Percentiles rank a stretch among this genome's conserved stretches.
These are phyloP conservation scores for Blomia tropicalis DNA, from an alignment of 2,888 invertebrate genomes.

Conservation along the genomic window DNA sequence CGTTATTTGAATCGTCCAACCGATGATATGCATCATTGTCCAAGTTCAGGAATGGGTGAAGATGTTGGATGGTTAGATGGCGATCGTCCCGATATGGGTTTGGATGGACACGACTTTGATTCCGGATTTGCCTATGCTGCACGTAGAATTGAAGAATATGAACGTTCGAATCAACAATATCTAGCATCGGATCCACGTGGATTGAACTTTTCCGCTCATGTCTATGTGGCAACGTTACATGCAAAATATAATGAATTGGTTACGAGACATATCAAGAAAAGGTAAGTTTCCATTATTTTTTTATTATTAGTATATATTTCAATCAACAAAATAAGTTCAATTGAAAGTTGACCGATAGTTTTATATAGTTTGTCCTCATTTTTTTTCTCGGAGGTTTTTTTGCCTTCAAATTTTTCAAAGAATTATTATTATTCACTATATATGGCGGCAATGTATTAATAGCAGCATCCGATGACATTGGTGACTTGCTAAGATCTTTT, in stretches of 20 bases:
- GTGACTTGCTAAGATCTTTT: too few relatives aligned
- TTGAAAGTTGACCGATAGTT: too few relatives aligned
- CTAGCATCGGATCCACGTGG: conserved; percentile 8
- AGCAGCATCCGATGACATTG: too few relatives aligned
- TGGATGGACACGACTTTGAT: not conserved
- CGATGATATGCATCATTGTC: too few relatives aligned
- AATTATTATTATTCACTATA: too few relatives aligned
- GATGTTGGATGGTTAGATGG: not conserved
- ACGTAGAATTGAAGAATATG: conserved; percentile 14
- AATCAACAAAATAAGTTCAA: not conserved
- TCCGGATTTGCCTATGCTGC: conserved; percentile 3
- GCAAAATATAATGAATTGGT: conserved; percentile 21
- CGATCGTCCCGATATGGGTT: not conserved
- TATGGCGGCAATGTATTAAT: too few relatives aligned
- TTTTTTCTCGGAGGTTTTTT: too few relatives aligned
- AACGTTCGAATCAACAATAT: conserved; percentile 14
- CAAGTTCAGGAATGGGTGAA: not conserved
- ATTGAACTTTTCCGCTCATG: conserved; percentile 16
- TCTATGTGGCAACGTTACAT: conserved; percentile 17
- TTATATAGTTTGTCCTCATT: too few relatives aligned
- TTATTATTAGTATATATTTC: not conserved
- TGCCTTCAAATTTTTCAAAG: too few relatives aligned
- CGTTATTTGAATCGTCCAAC: not conserved
- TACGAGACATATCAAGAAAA: not conserved
- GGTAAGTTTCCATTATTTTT: conserved; percentile 8